phyloP scores from a whole-genome alignment of 2,797 vertebrate species.

The Zenarchopterus dispar region DNA sequence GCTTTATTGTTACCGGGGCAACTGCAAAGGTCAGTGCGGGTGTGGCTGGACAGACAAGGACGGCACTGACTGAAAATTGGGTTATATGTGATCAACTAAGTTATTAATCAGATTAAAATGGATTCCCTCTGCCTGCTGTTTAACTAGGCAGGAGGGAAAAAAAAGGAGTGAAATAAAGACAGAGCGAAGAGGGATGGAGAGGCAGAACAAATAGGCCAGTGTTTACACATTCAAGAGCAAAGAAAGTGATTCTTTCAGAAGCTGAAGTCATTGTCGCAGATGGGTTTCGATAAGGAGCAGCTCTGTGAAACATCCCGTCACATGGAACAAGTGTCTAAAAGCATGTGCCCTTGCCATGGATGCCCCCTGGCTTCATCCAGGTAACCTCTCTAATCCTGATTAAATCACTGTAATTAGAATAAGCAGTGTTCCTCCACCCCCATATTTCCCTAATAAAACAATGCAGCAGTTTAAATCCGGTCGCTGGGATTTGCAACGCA shows the following conservation, averaged over 20 bases:
- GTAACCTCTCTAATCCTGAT: constrained; percentile 86
- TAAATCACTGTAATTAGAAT: constrained; percentile 86
- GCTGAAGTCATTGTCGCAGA: constrained; percentile 58
- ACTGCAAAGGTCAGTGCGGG: constrained; percentile 98
- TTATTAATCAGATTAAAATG: constrained; percentile 99
- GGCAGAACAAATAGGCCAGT: constrained; percentile 78
- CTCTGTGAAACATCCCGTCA: constrained; percentile 32
- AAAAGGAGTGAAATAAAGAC: constrained; percentile 38
- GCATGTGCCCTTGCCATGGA: constrained; percentile 71
- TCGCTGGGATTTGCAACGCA: constrained; percentile 83
- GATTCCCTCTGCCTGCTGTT: constrained; percentile 90
- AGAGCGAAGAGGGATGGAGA: constrained; percentile 44
- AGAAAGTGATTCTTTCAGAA: constrained; percentile 68
- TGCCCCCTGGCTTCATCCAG: constrained; percentile 76
- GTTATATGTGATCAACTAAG: constrained; percentile 99
- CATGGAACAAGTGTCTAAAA: constrained; percentile 51
- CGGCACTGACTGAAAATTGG: constrained; percentile 98
- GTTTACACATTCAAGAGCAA: constrained; percentile 73
- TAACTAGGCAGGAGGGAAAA: constrained; percentile 84
- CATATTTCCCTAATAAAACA: constrained; percentile 84
- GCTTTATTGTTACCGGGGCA: constrained; percentile 92
- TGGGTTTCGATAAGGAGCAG: constrained; percentile 43
- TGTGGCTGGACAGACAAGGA: constrained; percentile 95
- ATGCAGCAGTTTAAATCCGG: constrained; percentile 80
- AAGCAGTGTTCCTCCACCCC: constrained; percentile 76